Base-by-base conservation (phyloP, 1,140 invertebrate species). In the Phenacoccus solenopsis region DNA sequence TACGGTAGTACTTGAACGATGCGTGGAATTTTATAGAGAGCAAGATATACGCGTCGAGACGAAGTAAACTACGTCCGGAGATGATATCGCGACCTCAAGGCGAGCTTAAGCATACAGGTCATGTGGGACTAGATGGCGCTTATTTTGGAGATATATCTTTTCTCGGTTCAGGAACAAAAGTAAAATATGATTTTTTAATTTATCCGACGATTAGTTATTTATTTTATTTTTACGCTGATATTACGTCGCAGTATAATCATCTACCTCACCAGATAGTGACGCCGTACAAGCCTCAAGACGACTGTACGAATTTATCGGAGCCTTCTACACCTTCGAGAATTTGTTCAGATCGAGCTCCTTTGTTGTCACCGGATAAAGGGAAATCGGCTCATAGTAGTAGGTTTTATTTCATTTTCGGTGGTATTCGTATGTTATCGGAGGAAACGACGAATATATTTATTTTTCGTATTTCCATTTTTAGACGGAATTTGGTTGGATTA, bases 71-170 rank as follows among this genome's bases (percentile, higher is more conserved):
- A 69, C 83, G 89, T 67, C 87, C 89, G 0, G 93, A 95, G 76
- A 95, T 98, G 94, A 99, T 98, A 73, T 96, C 94, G 12, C 87
- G 88, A 28, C 96, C 97, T 0, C 93, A 98, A 78, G 95, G 94
- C 32, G 96, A 98, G 80, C 85, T 98, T 0, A 94, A 96, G 76
- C 96, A 98, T 77, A 98, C 94, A 0, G 93, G 92, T 0, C 96
- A 99, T 78, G 93, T 98, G 3, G 96, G 97, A 1, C 83, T 96
- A 13, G 96, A 98, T 79, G 96, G 96, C 4, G 91, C 93, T 69
- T 94, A 94, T 77, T 98, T 98, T 78, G 96, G 96, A 0, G 94
- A 98, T 79, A 87, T 98, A 68, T 88, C 91, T 59, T 94, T 94
- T 76, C 80, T 95, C 22, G 86, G 85, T 25, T 85, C 28, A 73